A percentile compares a stretch with the other conserved stretches of the same genome.
phyloP scores from a whole-genome alignment of 2,888 invertebrate species.

The Tenodera sinensis region DNA sequence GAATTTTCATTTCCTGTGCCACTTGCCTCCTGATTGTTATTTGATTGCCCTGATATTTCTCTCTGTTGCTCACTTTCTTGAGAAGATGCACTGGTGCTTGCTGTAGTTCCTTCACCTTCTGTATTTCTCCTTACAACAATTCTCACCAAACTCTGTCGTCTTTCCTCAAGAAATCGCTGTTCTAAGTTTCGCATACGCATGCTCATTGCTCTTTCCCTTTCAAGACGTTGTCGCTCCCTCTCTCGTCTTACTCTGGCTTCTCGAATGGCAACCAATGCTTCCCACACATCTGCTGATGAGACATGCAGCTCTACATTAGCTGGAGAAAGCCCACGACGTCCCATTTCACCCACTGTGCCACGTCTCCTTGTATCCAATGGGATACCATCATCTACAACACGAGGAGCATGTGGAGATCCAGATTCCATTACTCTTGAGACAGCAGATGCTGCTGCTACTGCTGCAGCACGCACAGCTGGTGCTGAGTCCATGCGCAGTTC shows the following conservation, averaged over 20 bases:
- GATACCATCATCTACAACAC: not conserved
- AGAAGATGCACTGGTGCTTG: not conserved
- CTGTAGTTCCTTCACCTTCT: not conserved
- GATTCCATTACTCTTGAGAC: not conserved
- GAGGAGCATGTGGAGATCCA: not conserved
- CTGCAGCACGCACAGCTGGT: conserved; percentile 15
- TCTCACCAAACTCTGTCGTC: not conserved
- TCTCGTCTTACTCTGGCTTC: conserved; percentile 52
- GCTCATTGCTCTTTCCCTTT: conserved; percentile 1
- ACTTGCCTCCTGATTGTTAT: not conserved
- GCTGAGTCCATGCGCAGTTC: conserved; percentile 21
- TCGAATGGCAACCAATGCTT: conserved; percentile 62
- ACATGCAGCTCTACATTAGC: conserved; percentile 45
- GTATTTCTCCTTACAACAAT: conserved; percentile 7
- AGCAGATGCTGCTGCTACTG: not conserved
- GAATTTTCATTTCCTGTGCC: not conserved
- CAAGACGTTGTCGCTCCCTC: conserved; percentile 24
- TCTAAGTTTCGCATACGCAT: not conserved
- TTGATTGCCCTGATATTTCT: not conserved
- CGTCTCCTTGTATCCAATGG: not conserved
- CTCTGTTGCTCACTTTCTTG: not conserved
- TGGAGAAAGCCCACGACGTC: conserved; percentile 38
- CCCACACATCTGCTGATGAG: conserved; percentile 59
- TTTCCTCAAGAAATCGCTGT: not conserved
- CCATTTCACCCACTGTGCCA: conserved; percentile 18